Percentiles rank a stretch among this genome's conserved stretches.
phyloP scores from a whole-genome alignment of 2,797 vertebrate genomes.

The Pangasius sanitwongsei region DNA sequence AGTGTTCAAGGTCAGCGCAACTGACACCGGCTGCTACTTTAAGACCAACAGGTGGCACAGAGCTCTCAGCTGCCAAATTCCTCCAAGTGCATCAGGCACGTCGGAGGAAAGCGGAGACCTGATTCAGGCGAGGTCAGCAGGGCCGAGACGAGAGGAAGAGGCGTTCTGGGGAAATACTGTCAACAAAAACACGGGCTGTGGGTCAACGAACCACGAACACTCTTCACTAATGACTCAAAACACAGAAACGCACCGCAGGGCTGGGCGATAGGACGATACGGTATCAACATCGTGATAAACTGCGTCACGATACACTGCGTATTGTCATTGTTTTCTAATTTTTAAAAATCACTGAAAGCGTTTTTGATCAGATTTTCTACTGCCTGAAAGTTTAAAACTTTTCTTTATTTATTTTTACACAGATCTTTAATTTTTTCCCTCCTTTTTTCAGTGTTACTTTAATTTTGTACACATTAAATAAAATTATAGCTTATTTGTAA shows the following conservation, averaged over 20 bases:
- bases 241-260: not conserved
- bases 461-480: not conserved
- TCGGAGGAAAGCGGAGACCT: conserved; percentile 7
- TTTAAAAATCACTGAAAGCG: too few species aligned
- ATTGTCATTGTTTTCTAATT: too few species aligned
- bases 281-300: too few species aligned
- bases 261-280: too few species aligned
- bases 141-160: not conserved
- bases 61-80: conserved; percentile 41
- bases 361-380: not conserved
- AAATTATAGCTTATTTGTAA: not conserved
- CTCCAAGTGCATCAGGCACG: conserved; percentile 40
- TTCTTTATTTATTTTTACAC: too few species aligned
- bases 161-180: not conserved
- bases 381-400: too few species aligned
- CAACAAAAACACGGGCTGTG: not conserved
- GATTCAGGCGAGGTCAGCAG: conserved; percentile 11
- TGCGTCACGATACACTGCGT: too few species aligned
- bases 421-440: too few species aligned
- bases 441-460: too few species aligned
- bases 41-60: conserved; percentile 65
- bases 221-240: not conserved
- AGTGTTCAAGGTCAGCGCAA: conserved; percentile 58
- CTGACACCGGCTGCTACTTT: conserved; percentile 59
- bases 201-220: not conserved